These are phyloP conservation scores for Drosophila obscura DNA, from an alignment of 1,140 invertebrate genomes.

Conservation along the genomic window DNA sequence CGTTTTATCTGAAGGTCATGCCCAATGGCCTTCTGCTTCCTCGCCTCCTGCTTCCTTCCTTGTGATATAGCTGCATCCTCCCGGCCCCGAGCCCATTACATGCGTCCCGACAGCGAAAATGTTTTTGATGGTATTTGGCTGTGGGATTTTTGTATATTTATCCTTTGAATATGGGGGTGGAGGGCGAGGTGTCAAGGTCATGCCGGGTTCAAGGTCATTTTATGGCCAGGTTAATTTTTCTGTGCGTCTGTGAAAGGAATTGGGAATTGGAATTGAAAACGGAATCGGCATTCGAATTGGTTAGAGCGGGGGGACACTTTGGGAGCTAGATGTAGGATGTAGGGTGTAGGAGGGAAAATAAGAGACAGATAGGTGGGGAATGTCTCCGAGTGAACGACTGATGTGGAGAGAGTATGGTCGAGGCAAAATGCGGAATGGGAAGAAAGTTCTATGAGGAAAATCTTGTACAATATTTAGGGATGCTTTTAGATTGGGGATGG, in stretches of 20 bases:
- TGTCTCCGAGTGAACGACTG: neutral
- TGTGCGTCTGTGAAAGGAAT: conserved; percentile 29
- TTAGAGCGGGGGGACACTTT: no score
- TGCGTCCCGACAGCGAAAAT: neutral
- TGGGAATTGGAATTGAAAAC: conserved; percentile 14
- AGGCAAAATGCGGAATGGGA: no score
- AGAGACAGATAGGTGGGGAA: neutral
- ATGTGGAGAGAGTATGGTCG: no score
- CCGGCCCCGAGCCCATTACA: no score
- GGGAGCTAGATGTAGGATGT: neutral
- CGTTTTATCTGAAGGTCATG: neutral
- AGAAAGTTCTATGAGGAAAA: no score
- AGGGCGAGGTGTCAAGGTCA: conserved; percentile 23
- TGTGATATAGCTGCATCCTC: no score
- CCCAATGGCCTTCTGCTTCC: no score
- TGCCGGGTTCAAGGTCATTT: conserved; percentile 24
- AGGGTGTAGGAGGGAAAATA: neutral
- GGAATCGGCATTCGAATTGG: conserved; percentile 4
- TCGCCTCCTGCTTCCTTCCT: no score
- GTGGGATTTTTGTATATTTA: neutral
- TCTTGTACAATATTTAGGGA: no score
- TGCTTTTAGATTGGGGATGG: no score
- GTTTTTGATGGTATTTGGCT: neutral
- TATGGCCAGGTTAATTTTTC: conserved; percentile 29
- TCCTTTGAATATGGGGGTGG: conserved; percentile 3